These are phyloP conservation scores for Candoia aspera DNA, from an alignment of 2,113 vertebrate genomes.

Conservation along the genomic window DNA sequence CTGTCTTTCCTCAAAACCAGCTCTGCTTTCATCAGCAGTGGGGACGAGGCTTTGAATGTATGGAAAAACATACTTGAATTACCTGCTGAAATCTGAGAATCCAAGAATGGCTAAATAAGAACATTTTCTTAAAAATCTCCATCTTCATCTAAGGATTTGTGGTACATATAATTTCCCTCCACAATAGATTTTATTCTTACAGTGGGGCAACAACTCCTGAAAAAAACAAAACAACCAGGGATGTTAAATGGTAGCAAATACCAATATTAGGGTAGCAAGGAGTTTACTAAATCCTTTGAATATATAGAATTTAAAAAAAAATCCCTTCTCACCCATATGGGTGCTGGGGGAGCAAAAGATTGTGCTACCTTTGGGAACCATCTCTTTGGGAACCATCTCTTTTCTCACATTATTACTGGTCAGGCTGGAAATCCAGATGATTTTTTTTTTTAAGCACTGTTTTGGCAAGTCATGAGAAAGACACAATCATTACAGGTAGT, in stretches of 20 bases:
- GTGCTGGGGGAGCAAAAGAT: background rate
- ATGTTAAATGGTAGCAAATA: no score
- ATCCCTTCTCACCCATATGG: no score
- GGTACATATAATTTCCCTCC: background rate
- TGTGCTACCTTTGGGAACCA: no score
- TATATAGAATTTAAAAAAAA: no score
- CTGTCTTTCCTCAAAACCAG: background rate
- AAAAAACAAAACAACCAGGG: no score
- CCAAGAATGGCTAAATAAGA: background rate
- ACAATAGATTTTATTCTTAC: no score
- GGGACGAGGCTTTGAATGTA: background rate
- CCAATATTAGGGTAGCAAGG: no score
- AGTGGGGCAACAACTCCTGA: no score
- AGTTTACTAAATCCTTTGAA: no score
- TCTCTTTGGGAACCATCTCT: background rate
- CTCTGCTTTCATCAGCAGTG: background rate
- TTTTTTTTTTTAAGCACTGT: background rate
- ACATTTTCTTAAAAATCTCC: background rate
- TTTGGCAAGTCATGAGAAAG: background rate
- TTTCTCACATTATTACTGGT: background rate
- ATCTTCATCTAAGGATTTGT: background rate
- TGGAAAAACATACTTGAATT: background rate
- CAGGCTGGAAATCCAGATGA: background rate
- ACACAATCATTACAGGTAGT: background rate
- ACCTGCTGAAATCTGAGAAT: background rate